Conservation (phyloP, 2,797 vertebrate species). For the Notolabrus celidotus region DNA sequence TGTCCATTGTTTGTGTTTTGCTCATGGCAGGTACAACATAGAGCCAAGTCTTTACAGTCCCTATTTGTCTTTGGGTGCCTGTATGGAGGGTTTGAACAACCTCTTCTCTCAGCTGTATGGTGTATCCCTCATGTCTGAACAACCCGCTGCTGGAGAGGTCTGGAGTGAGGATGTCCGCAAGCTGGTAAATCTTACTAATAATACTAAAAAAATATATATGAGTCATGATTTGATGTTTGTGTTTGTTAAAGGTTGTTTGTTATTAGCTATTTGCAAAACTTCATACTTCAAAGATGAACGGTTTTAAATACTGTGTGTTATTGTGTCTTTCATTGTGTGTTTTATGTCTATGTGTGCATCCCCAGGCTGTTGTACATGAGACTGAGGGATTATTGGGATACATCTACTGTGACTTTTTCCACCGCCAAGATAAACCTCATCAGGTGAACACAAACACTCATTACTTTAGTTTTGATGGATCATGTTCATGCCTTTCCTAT, state of each 20-base stretch:
- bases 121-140: slow-evolving; percentile 91
- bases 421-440: slow-evolving; percentile 92
- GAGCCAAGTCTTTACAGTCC: slow-evolving; percentile 96
- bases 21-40: slow-evolving; percentile 90
- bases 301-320: not conserved
- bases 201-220: not conserved
- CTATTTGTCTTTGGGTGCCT: slow-evolving; percentile 94
- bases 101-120: slow-evolving; percentile 93
- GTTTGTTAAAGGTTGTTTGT: not conserved
- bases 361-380: slow-evolving; percentile 96
- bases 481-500: not conserved
- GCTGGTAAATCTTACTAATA: slow-evolving; percentile 83
- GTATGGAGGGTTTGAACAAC: slow-evolving; percentile 96
- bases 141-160: slow-evolving; percentile 91
- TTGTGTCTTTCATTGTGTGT: slow-evolving; percentile 10
- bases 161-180: slow-evolving; percentile 96
- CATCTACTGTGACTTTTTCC: slow-evolving; percentile 99
- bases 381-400: slow-evolving; percentile 94
- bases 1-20: slow-evolving; percentile 7
- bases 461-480: not conserved
- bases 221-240: not conserved
- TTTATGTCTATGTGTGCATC: slow-evolving; percentile 12
- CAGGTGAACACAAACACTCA: slow-evolving; percentile 84
- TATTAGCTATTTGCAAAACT: not conserved
- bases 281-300: slow-evolving; percentile 1